Evolutionary conservation across 2,888 invertebrate genomes (phyloP), one percentile per base, ranked within the genome.

Genomic region (Oscheius sp.): DNA sequence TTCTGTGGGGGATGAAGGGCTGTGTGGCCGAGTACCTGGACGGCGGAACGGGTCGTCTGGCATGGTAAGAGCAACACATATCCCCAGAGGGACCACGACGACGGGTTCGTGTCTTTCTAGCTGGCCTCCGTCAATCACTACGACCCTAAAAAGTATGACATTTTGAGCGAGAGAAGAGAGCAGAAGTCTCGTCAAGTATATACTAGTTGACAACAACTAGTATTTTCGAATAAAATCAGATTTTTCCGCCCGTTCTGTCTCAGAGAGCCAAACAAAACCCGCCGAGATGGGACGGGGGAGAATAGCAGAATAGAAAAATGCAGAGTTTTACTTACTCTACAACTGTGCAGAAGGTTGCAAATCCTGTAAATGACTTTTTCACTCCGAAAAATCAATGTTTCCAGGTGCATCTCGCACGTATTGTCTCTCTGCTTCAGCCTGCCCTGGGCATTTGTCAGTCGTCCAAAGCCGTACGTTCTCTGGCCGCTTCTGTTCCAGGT

Each of bases 21-120:
- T 87, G 87, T 76, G 83, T 87, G 42, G 86, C 87, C 21, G 84
- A 87, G 73, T 86, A 87, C 71, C 58, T 87, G 58, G 87, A 87
- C 76, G 87, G 87, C 9, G 87, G 87, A 10, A 80, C 80, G 48
- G 85, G 84, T 51, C 71, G 77, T n/a, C 55, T 77, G 5, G 37
- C 37, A 13, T 77, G 77, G 77, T 74, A 35, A 55, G 21, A 21
- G 68, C 37, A 21, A 10, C 33, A 29, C n/a, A 42, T 42, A 42
- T 7, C 7, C 42, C 42, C 42, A 42, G 42, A 7, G 7, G 42
- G 7, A 7, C 3, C 4, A 42, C 7, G 47, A 21, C 63, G 53
- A 29, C 53, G 53, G 29, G 53, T 53, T 13, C 60, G 29, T 57
- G 29, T 42, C 42, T 42, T 42, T 42, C 42, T 42, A 42, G 42